Base-by-base conservation (phyloP, 2,888 invertebrate genomes). In the Crematogaster levior region DNA sequence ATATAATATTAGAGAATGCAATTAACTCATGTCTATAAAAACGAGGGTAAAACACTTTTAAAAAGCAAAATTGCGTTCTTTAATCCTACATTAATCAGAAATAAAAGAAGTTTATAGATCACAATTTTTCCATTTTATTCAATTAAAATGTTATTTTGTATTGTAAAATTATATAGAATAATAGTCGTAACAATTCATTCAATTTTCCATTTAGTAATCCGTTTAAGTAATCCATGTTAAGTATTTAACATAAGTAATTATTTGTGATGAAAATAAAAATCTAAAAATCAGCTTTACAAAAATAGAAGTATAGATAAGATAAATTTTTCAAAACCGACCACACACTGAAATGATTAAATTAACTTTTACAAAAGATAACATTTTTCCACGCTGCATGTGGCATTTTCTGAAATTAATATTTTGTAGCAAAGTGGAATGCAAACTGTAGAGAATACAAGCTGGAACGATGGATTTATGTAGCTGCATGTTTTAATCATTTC, bases 11-110 rank as follows among this genome's bases (percentile, higher is more conserved):
- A 63, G 43, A 51, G 61, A 21, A 53, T 15, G 77, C 70, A 82
- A 88, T 88, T 86, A 83, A 88, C 82, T 86, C 66, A 18, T 68
- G 79, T 81, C 43, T 60, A 53, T 53, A 3, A 58, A 40, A 63
- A 56, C 24, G 30, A 2, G 12, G 30, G 46, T 40, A 15, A 43
- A 53, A 48, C 61, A 46, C 51, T 48, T 81, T 72, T 51, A 68
- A 30, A n/a, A 65, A 34, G n/a, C 21, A 53, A 61, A 65, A 21
- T 27, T 72, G n/a, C n/a, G n/a, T n/a, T 27, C 1, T 65, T 15
- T 15, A 24, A 24, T 40, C 15, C 6, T 37, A 7, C 6, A 37
- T 7, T n/a, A n/a, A 37, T 6, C 6, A 24, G 10, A 56, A 56
- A 37, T 24, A 40, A 15, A 43, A 27, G 4, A 68, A 12, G 0